phyloP scores from a whole-genome alignment of 2,888 invertebrate genomes.

The Steromphala cineraria region DNA sequence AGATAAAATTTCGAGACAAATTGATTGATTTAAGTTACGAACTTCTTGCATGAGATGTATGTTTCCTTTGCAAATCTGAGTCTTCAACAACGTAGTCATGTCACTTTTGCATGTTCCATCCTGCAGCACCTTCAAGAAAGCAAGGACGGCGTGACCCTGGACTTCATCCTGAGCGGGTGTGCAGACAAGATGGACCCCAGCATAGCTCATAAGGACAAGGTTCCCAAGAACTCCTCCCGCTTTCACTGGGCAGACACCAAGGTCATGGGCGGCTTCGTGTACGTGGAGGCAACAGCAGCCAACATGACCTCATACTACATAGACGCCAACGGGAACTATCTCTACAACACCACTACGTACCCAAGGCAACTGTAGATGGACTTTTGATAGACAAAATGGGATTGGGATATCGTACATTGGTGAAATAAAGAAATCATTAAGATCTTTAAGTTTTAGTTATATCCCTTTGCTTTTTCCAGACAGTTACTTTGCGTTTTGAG shows the following conservation, averaged over 20 bases:
- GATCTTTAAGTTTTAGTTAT: too few species aligned
- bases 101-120: neutral
- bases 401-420: too few species aligned
- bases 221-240: constrained; percentile 65
- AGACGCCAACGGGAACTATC: constrained; percentile 49
- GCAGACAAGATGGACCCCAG: constrained; percentile 74
- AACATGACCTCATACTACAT: constrained; percentile 68
- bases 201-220: constrained; percentile 58
- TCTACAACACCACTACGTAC: constrained; percentile 56
- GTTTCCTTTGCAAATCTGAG: too few species aligned
- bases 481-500: too few species aligned
- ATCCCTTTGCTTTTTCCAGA: too few species aligned
- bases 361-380: constrained; percentile 48
- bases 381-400: too few species aligned
- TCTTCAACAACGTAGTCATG: too few species aligned
- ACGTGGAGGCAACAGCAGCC: constrained; percentile 56
- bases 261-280: constrained; percentile 73
- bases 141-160: constrained; percentile 56
- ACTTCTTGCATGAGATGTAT: too few species aligned
- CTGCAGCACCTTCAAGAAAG: constrained; percentile 64
- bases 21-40: too few species aligned
- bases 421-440: too few species aligned
- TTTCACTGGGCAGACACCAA: constrained; percentile 72
- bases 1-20: too few species aligned
- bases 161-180: constrained; percentile 76